phyloP scores from a whole-genome alignment of 2,113 vertebrate species.

The Charadrius vociferus region DNA sequence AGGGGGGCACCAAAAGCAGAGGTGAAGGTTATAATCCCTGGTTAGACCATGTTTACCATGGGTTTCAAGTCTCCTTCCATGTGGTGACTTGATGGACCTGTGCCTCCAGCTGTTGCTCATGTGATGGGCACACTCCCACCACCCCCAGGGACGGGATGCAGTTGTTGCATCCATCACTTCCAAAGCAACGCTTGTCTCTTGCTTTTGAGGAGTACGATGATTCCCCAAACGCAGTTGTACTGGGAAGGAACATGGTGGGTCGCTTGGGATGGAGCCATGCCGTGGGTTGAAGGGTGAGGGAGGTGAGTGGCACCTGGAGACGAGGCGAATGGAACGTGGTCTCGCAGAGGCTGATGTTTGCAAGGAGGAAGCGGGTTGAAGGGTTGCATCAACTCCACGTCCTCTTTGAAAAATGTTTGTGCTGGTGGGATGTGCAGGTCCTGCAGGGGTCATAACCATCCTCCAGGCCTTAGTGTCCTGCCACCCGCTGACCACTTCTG shows the following conservation, averaged over 20 bases:
- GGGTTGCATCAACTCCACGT: neutral
- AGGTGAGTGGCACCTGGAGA: neutral
- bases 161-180: neutral
- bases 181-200: neutral
- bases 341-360: neutral
- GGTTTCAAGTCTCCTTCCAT: neutral
- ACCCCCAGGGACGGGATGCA: neutral
- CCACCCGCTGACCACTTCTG: neutral
- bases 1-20: neutral
- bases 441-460: neutral
- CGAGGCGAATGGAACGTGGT: accelerated
- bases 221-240: neutral
- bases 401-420: neutral
- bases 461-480: neutral
- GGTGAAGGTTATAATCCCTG: neutral
- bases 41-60: neutral
- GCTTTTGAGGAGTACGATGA: accelerated
- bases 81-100: neutral
- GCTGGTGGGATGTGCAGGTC: neutral
- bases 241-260: neutral
- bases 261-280: neutral
- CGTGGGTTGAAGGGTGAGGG: neutral
- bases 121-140: accelerated
- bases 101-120: neutral
- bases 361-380: neutral